These are phyloP conservation scores for Mactra quadrangularis DNA, from an alignment of 1,140 invertebrate genomes.

Conservation along the genomic window DNA sequence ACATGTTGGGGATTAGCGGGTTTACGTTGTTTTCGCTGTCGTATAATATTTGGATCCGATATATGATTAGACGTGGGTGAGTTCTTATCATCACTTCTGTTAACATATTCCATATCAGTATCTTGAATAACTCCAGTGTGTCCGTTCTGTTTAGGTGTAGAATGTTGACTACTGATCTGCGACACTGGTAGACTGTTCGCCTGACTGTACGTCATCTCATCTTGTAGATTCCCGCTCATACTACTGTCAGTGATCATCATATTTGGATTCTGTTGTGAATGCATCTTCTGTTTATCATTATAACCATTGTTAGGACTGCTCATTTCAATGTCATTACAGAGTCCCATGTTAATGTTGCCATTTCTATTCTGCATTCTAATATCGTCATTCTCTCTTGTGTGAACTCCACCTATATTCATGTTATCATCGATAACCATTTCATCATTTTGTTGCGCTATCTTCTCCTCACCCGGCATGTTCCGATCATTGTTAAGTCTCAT, in stretches of 20 bases:
- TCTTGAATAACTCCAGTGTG: constrained; percentile 29
- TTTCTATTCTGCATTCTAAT: constrained; percentile 29
- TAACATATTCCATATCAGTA: constrained; percentile 36
- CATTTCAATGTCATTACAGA: constrained; percentile 51
- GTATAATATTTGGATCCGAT: constrained; percentile 46
- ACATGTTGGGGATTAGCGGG: constrained; percentile 60
- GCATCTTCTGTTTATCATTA: constrained; percentile 15
- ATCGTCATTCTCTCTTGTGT: constrained; percentile 9
- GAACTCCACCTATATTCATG: constrained; percentile 27
- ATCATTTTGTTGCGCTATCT: constrained; percentile 23
- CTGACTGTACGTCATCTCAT: constrained; percentile 4
- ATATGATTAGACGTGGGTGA: constrained; percentile 34
- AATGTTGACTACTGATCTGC: constrained; percentile 35
- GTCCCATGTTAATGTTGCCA: constrained; percentile 20
- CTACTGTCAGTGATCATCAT: constrained; percentile 25
- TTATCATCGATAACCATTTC: constrained; percentile 47
- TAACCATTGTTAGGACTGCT: constrained; percentile 16
- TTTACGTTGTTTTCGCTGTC: constrained; percentile 58
- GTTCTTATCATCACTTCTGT: constrained; percentile 41
- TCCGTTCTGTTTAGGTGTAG: constrained; percentile 39
- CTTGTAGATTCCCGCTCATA: constrained; percentile 2
- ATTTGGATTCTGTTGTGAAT: constrained; percentile 13
- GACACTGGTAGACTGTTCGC: background rate
- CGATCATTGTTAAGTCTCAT: constrained; percentile 24
- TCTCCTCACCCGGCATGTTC: background rate